Conservation (phyloP, 2,888 invertebrate species). For the Netelia virgata region DNA sequence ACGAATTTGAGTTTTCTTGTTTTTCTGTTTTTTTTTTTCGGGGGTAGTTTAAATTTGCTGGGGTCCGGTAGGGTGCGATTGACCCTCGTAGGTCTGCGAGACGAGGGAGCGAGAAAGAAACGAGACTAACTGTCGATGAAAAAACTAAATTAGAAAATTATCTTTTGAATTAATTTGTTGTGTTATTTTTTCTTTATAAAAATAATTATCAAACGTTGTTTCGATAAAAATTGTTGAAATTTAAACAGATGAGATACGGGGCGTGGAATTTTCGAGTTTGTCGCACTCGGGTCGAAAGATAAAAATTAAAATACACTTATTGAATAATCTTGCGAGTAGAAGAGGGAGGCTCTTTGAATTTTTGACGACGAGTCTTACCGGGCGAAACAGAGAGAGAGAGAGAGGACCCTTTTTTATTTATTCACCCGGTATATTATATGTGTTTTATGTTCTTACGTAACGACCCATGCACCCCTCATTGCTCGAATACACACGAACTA, state of each 20-base stretch:
- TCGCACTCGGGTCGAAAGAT: not conserved
- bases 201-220: too few relatives aligned
- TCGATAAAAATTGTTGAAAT: too few relatives aligned
- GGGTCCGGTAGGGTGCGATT: not conserved
- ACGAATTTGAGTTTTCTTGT: not conserved
- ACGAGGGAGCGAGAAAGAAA: not conserved
- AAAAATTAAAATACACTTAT: constrained; percentile 11
- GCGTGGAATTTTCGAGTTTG: not conserved
- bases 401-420: constrained; percentile 19
- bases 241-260: too few relatives aligned
- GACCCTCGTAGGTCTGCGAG: too few relatives aligned
- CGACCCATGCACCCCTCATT: constrained; percentile 23
- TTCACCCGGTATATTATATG: constrained; percentile 38
- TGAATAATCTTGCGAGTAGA: constrained; percentile 18
- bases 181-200: too few relatives aligned
- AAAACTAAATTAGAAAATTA: not conserved
- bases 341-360: constrained; percentile 36
- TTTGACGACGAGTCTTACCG: constrained; percentile 24
- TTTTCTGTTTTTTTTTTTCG: not conserved
- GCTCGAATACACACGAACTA: constrained; percentile 13
- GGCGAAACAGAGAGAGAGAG: constrained; percentile 15
- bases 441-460: not conserved
- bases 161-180: too few relatives aligned
- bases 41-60: not conserved
- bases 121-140: not conserved